Conservation (phyloP, 2,113 vertebrate species). For the Ictidomys tridecemlineatus region DNA sequence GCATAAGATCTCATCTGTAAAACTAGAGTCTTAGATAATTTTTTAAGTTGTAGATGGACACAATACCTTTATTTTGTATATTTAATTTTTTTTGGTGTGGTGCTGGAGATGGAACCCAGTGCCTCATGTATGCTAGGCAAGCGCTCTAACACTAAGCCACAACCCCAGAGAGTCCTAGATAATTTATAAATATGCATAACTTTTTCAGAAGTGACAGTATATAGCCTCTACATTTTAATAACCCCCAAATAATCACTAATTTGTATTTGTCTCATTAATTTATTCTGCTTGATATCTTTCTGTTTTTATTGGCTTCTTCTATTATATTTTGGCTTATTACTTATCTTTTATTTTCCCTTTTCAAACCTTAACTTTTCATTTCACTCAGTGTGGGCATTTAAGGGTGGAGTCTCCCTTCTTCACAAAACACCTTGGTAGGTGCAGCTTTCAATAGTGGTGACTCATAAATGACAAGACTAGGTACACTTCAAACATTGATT, state of each 20-base stretch:
- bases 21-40: neutral
- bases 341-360: conserved; percentile 65
- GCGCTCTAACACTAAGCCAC: too few relatives aligned
- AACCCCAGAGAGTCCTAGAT: neutral
- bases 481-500: conserved; percentile 76
- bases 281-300: conserved; percentile 41
- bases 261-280: neutral
- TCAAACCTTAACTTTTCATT: conserved; percentile 55
- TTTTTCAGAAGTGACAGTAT: neutral
- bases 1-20: neutral
- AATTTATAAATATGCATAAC: neutral
- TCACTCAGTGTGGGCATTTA: conserved; percentile 48
- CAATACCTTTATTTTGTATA: too few relatives aligned
- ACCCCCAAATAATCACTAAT: neutral
- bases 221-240: conserved; percentile 32
- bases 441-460: conserved; percentile 68
- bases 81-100: too few relatives aligned
- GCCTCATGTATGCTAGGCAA: too few relatives aligned
- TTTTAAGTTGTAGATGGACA: too few relatives aligned
- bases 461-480: conserved; percentile 68
- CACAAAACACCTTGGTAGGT: conserved; percentile 36
- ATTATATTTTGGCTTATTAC: conserved; percentile 17
- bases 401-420: conserved; percentile 64
- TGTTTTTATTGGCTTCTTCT: neutral
- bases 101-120: too few relatives aligned